These are phyloP conservation scores for Hirudo medicinalis DNA, from an alignment of 1,140 invertebrate genomes.

Conservation along the genomic window DNA sequence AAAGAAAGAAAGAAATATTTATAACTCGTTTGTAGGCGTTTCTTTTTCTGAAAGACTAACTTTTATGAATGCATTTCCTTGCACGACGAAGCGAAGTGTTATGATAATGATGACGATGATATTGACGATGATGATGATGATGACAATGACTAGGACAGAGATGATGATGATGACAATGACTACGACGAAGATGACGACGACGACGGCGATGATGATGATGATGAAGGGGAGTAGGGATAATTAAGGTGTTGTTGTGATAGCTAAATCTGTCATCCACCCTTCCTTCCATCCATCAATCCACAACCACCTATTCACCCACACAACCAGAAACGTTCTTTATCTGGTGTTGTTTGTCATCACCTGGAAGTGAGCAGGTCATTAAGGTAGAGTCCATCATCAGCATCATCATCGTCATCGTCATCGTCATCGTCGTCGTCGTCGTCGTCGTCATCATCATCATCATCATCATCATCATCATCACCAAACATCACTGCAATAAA, in stretches of 20 bases:
- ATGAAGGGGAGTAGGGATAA: background rate
- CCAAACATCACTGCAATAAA: too few species aligned
- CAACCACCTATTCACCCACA: background rate
- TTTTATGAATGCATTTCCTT: too few species aligned
- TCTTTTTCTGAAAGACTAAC: too few species aligned
- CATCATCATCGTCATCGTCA: background rate
- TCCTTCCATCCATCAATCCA: background rate
- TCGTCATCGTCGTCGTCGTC: background rate
- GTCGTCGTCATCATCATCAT: background rate
- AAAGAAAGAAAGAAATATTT: too few species aligned
- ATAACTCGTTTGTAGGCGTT: too few species aligned
- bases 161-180: conserved; percentile 12
- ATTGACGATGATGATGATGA: conserved; percentile 11
- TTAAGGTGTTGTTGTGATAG: background rate
- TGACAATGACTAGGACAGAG: background rate
- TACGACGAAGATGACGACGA: background rate
- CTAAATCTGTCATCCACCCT: background rate
- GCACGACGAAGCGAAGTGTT: too few species aligned
- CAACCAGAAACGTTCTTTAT: background rate
- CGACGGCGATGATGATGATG: conserved; percentile 14
- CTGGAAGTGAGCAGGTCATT: too few species aligned
- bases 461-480: too few species aligned
- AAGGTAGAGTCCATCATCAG: background rate
- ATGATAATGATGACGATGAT: conserved; percentile 13
- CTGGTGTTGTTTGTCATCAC: too few species aligned